These are phyloP conservation scores for Echinarachnius parma DNA, from an alignment of 53 echinoderm and acorn worm genomes.

Conservation along the genomic window DNA sequence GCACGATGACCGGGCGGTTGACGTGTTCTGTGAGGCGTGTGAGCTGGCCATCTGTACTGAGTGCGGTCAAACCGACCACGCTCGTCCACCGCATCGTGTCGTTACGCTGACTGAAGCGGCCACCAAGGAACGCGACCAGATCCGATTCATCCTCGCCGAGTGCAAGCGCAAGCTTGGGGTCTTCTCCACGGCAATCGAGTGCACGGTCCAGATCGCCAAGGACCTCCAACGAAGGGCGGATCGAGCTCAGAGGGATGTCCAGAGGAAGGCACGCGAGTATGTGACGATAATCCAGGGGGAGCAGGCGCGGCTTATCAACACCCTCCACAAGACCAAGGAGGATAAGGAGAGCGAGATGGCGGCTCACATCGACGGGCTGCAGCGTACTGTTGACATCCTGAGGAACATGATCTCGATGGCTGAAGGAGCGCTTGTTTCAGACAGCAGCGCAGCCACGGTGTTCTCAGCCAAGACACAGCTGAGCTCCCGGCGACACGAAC, in stretches of 20 bases:
- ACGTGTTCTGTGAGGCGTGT: conserved; percentile 74
- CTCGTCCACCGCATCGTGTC: conserved; percentile 68
- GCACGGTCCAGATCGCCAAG: conserved; percentile 84
- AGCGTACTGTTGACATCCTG: conserved; percentile 79
- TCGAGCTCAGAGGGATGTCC: conserved; percentile 80
- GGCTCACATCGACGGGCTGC: conserved; percentile 85
- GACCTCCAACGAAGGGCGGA: conserved; percentile 84
- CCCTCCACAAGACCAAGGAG: conserved; percentile 79
- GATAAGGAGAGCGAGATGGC: conserved; percentile 91
- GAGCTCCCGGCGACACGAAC: conserved; percentile 55
- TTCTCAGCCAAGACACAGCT: conserved; percentile 81
- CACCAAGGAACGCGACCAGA: conserved; percentile 74
- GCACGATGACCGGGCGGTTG: conserved; percentile 60
- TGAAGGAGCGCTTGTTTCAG: conserved; percentile 64
- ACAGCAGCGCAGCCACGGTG: conserved; percentile 60
- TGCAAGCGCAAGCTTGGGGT: conserved; percentile 83
- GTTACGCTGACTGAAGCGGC: conserved; percentile 70
- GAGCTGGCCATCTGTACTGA: conserved; percentile 70
- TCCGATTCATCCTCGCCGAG: conserved; percentile 66
- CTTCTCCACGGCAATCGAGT: conserved; percentile 92
- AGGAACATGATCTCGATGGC: conserved; percentile 83
- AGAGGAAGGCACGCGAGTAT: conserved; percentile 63
- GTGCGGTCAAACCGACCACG: conserved; percentile 73
- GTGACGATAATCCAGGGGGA: conserved; percentile 60
- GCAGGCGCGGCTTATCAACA: conserved; percentile 66